Percentiles rank a stretch among this genome's conserved stretches.
Evolutionary conservation across 1,140 invertebrate species (phyloP).

Genomic region (Ganaspis sp.): DNA sequence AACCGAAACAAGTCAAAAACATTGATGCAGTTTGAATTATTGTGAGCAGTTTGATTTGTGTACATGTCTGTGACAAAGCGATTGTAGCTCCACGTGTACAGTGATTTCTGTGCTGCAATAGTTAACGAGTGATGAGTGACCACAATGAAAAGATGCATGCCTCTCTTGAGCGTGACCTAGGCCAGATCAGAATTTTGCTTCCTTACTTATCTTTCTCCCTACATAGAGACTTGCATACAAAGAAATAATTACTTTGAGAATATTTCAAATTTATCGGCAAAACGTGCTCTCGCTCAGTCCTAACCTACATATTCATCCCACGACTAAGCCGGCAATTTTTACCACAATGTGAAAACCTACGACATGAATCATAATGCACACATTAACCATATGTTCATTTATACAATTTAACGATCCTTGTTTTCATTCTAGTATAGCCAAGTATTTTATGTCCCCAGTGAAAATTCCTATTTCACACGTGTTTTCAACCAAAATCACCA

Average conservation of each 20-base stretch:
- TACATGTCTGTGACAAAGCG: background rate
- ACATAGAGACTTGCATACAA: background rate
- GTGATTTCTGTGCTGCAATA: conserved; percentile 17
- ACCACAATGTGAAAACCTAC: background rate
- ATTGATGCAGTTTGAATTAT: background rate
- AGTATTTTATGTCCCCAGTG: too few relatives aligned
- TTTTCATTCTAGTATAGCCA: too few relatives aligned
- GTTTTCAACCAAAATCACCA: too few relatives aligned
- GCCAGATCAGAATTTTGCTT: conserved; percentile 1
- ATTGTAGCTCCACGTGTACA: conserved; percentile 1
- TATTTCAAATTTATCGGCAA: conserved; percentile 9
- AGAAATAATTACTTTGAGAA: conserved; percentile 24
- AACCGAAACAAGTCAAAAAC: too few relatives aligned
- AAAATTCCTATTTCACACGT: too few relatives aligned
- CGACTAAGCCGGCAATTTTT: background rate
- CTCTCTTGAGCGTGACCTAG: conserved; percentile 13
- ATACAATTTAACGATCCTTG: too few relatives aligned
- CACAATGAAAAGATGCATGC: conserved; percentile 16
- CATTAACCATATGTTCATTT: background rate
- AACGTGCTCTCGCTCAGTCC: background rate
- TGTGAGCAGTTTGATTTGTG: background rate
- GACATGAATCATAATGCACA: background rate
- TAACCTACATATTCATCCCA: background rate
- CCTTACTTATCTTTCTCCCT: background rate
- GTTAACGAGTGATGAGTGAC: conserved; percentile 24